Base-by-base conservation (phyloP, 2,797 vertebrate species). In the Sciaenops ocellatus region DNA sequence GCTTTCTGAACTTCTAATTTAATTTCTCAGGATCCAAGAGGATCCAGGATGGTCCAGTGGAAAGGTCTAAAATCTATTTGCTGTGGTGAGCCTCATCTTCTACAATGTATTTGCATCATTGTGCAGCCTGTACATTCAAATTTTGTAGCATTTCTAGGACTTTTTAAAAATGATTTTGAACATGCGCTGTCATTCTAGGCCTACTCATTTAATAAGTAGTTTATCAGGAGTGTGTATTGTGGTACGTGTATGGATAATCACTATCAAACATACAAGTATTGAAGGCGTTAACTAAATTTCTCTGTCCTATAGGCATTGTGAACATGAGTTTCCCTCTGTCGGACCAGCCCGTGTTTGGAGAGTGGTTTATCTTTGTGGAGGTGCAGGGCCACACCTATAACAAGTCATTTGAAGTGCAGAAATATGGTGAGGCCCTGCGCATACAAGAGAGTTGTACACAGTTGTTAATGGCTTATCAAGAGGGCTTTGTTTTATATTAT, bases 321-420 rank as follows among this genome's bases (percentile, higher is more conserved):
- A 98, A 98, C 79, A 89, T 97, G 96, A 97, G 94, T 81, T 98
- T 99, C 82, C 97, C 98, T 22, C 90, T 99, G 76, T 98, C 97
- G 5, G 98, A 99, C 85, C 98, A 98, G 91, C 97, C 97, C 0
- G 95, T 98, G 78, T 96, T 98, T 64, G 97, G 97, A 44, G 96
- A 98, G 46, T 98, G 97, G 98, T 87, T 97, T 68, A 84, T 98
- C 87, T 98, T 98, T 84, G 96, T 96, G 13, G 96, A 97, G 77
- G 95, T 96, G 92, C 97, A 98, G 87, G 97, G 97, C 10, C 96
- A 97, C 87, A 93, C 95, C 0, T 98, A 97, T 92, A 98, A 98
- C 95, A 97, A 95, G 85, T 97, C 98, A 0, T 98, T 98, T 87
- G 96, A 98, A 88, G 97, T 98, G 63, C 97, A 97, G 91, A 98